Evolutionary conservation across 1,140 invertebrate genomes (phyloP), one percentile per base, ranked within the genome.

Genomic region (Oreohelix idahoensis): DNA sequence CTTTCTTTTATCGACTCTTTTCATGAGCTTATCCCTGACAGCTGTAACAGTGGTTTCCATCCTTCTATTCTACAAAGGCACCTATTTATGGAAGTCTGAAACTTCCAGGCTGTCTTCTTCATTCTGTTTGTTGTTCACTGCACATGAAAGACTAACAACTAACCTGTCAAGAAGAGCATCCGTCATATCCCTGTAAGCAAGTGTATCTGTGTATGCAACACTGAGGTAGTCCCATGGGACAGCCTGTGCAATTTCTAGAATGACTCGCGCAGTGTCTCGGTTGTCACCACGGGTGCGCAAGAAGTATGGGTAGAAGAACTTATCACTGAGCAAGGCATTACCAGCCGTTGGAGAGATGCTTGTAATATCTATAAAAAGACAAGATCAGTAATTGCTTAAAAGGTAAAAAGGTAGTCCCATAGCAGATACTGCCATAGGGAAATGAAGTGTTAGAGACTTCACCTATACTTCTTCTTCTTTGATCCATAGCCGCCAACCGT

Each of bases 141-240:
- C n/a, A n/a, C n/a, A n/a, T n/a, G n/a, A n/a, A n/a, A n/a, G 13
- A 58, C 53, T 13, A 4, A 58, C 23, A 5, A 58, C 63, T 13
- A 29, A 84, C 84, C 79, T 81, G 58, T 79, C 81, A 70, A 82
- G 36, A 0, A 82, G 49, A 26, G 80, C 35, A 23, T 73, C 80
- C 1, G n/a, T n/a, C 20, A 71, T 49, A 20, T 15, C 11, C 1
- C 63, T 15, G 35, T 82, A 63, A 10, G 8, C 70, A 26, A 75
- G 17, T 29, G 42, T 93, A 84, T 95, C 93, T 4, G 94, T 93
- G 88, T 95, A 95, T 13, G 95, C 94, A 0, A 94, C 94, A 35
- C 95, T 95, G 1, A 96, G 95, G 89, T 96, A 97, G 20, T 95
- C 96, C 96, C 96, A 97, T 32, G 94, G 93, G 78, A 96, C 94